Evolutionary conservation across 2,888 invertebrate species (phyloP), one percentile per base, ranked within the genome.

Genomic region (Lasioglossum malachurum): DNA sequence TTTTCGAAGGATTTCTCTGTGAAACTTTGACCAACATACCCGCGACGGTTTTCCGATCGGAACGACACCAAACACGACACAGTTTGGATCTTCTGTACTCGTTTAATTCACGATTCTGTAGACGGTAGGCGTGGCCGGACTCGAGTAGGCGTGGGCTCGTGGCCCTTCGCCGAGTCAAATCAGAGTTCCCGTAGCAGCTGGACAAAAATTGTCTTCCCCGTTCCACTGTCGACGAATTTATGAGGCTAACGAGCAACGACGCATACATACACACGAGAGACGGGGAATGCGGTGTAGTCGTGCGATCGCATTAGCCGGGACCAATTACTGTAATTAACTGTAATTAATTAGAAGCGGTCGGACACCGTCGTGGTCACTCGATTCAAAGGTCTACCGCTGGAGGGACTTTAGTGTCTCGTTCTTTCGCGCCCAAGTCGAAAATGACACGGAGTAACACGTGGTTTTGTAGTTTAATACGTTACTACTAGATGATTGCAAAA

Each of bases 301-400:
- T 80, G 87, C 87, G 88, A 92, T 93, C 86, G 88, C 87, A 90
- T 93, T 92, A 89, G 91, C 90, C 82, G 27, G 85, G 78, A 89
- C 87, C 90, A 92, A 93, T 93, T 93, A 92, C 90, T 90, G 92
- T 91, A 93, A 93, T 93, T 93, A 93, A 92, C 89, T 86, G 88
- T 86, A 91, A 93, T 93, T 92, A 93, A 93, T 93, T 93, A 93
- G 90, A 89, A 90, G 83, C 83, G 77, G 53, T 14, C 27, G 53
- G n/a, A 31, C 31, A 44, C 19, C 12, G n/a, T 44, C 64, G 35
- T 35, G 2, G 38, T 8, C 35, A 14, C 67, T 57, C 44, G 8
- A 46, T 31, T 38, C 78, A 27, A 53, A 53, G 19, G 49, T 53
- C 23, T 53, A 53, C 53, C n/a, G 5, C 27, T 60, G 14, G 12